These are phyloP conservation scores for Oxystoma pomonae DNA, from an alignment of 2,888 invertebrate species.

Conservation along the genomic window DNA sequence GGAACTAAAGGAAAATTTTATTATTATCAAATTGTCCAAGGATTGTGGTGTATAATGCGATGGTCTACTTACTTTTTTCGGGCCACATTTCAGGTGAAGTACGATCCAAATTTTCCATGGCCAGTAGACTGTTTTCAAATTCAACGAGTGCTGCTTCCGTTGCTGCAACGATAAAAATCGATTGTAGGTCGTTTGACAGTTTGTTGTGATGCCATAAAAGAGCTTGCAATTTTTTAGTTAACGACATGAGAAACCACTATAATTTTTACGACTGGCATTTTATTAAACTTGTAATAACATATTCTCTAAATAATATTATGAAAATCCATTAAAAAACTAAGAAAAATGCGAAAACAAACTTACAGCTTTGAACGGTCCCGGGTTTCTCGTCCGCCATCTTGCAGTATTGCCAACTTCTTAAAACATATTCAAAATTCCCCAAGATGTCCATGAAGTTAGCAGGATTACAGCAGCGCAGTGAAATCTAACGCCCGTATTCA, in stretches of 20 bases:
- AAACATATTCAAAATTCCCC: neutral
- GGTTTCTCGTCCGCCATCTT: constrained; percentile 67
- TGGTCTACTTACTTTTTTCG: constrained; percentile 70
- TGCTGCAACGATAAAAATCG: constrained; percentile 21
- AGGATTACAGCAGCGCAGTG: too few relatives aligned
- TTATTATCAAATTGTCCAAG: neutral
- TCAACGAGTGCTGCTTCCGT: constrained; percentile 38
- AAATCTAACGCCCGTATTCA: too few relatives aligned
- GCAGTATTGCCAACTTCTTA: constrained; percentile 36
- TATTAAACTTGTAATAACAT: neutral
- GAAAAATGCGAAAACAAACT: constrained; percentile 29
- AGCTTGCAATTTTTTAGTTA: neutral
- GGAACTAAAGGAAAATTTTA: constrained; percentile 61
- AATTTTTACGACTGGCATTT: neutral
- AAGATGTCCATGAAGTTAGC: too few relatives aligned
- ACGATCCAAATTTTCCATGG: constrained; percentile 87
- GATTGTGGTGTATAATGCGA: neutral
- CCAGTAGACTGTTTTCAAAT: constrained; percentile 72
- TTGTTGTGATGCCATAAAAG: neutral
- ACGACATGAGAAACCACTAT: constrained; percentile 4
- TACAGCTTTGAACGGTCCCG: constrained; percentile 60
- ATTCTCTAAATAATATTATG: neutral
- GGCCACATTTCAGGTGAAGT: constrained; percentile 97
- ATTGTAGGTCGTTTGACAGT: neutral
- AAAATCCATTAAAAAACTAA: neutral